These are phyloP conservation scores for Rhegmatorhina hoffmannsi DNA, from an alignment of 2,113 vertebrate genomes.

Conservation along the genomic window DNA sequence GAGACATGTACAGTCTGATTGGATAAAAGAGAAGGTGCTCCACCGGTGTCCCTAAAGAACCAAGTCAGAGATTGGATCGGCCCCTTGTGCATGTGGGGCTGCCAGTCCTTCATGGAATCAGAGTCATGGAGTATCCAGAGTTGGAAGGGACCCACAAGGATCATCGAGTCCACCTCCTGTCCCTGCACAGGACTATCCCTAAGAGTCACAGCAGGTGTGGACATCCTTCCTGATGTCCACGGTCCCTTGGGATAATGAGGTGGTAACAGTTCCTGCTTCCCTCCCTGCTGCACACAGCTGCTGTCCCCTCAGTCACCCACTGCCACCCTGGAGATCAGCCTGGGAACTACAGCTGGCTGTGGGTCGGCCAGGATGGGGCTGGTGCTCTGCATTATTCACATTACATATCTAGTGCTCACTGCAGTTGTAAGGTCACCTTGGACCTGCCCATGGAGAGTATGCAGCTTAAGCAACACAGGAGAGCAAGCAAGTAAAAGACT, in stretches of 20 bases:
- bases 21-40: neutral
- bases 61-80: fast-evolving
- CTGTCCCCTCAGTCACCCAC: neutral
- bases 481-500: neutral
- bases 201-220: neutral
- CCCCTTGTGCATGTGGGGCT: neutral
- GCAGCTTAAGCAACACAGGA: conserved; percentile 12
- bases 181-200: neutral
- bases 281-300: neutral
- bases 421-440: neutral
- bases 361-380: neutral
- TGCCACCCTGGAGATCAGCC: neutral
- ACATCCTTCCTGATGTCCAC: neutral
- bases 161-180: neutral
- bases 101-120: neutral
- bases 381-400: neutral
- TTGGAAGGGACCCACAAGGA: neutral
- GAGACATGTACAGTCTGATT: neutral
- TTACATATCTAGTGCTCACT: neutral
- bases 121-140: neutral
- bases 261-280: neutral
- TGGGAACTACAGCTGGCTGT: neutral
- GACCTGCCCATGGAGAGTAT: conserved; percentile 43
- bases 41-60: neutral
- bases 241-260: neutral